Evolutionary conservation across 2,797 vertebrate species (phyloP), one percentile per base, ranked within the genome.

Genomic region (Acropternis orthonyx): DNA sequence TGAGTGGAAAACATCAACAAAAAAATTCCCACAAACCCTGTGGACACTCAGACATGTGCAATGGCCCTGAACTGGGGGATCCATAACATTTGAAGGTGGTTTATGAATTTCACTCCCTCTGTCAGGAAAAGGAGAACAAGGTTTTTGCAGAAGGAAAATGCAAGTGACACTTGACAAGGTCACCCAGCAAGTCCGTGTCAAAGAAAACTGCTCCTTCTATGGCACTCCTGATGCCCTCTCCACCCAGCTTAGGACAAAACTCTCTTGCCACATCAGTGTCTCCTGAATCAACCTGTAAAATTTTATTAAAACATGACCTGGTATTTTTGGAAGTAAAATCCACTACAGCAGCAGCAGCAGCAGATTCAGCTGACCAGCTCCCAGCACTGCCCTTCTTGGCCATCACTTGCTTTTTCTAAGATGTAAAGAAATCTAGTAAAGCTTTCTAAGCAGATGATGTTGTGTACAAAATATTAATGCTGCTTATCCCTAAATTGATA

Each of bases 401-500:
- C 59, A 20, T 66, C 2, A 0, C 34, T 93, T 63, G 20, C 24
- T 62, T 96, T 89, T 85, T 26, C 6, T 27, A 19, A 75, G 51
- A 41, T 1, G 9, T 46, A 71, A 89, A 85, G 81, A 63, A 95
- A 88, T 36, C 58, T 8, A 76, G 81, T 48, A 67, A 86, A 86
- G 79, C 92, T 78, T 94, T 65, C 90, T n/a, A 67, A 89, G 90
- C 89, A 85, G 78, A 89, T 91, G 88, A 95, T 80, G 85, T 71
- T 96, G 81, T 96, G 85, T 93, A 91, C 93, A 95, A 96, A 96
- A 61, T 92, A 87, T 86, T 94, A 96, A 94, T 91, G 71, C 81
- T 91, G n/a, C 67, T 89, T 96, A 97, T 87, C 74, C 88, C 91
- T 96, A 93, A 95, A 96, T 22, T 77, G 94, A 87, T 93, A 88